phyloP scores from a whole-genome alignment of 2,797 vertebrate genomes.

The Margarornis squamiger region DNA sequence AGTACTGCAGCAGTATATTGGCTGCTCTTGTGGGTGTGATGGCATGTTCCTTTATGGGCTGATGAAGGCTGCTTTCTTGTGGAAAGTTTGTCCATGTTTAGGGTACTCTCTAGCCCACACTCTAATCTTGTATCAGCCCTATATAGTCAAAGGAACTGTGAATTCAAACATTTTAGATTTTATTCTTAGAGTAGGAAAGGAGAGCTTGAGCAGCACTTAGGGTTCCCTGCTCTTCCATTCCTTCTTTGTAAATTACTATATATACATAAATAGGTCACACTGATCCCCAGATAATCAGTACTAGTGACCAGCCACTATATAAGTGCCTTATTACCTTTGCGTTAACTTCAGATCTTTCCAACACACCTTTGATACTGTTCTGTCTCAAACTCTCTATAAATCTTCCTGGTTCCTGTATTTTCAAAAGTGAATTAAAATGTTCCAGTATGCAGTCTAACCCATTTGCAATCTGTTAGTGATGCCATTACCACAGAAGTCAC shows the following conservation, averaged over 20 bases:
- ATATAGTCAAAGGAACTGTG: not conserved
- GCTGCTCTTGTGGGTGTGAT: not conserved
- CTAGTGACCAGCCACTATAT: not conserved
- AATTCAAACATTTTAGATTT: not conserved
- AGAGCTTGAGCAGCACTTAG: not conserved
- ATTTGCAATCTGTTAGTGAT: not conserved
- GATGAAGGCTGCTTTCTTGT: not conserved
- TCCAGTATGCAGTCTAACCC: not conserved
- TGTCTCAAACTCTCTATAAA: not conserved
- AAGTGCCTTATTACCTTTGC: not conserved
- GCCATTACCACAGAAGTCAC: not conserved
- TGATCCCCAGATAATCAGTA: not conserved
- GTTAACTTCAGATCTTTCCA: not conserved
- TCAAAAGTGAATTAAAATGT: not conserved
- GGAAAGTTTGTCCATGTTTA: not conserved
- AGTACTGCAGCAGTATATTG: not conserved
- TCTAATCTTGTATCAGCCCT: not conserved
- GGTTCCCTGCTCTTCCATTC: not conserved
- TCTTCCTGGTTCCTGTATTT: not conserved
- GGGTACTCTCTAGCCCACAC: not conserved
- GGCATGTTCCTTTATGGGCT: not conserved
- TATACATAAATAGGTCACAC: fast-evolving
- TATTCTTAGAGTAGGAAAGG: not conserved
- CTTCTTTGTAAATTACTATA: not conserved
- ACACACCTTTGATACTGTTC: not conserved